Conservation (phyloP, 2,113 vertebrate genomes). For the Aphelocoma coerulescens region DNA sequence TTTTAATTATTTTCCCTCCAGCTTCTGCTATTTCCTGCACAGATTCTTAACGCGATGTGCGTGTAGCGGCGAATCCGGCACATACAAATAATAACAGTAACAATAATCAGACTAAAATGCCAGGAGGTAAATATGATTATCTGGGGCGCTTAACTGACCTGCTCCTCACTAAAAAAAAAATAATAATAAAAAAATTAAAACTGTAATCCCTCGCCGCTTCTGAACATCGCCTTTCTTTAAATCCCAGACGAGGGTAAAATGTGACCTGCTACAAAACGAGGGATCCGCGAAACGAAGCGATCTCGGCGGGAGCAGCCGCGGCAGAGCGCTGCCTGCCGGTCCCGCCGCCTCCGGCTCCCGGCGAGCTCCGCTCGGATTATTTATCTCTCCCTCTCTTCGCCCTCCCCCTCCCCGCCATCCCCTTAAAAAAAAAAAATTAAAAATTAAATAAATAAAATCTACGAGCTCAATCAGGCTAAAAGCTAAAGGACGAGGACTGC, state of each 20-base stretch:
- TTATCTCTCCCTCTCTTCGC: background rate
- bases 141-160: background rate
- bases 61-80: background rate
- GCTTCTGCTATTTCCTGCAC: background rate
- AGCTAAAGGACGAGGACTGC: background rate
- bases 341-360: background rate
- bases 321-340: background rate
- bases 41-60: background rate
- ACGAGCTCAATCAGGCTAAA: conserved; percentile 19
- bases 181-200: background rate
- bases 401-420: background rate
- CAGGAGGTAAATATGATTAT: background rate
- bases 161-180: background rate
- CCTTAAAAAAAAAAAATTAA: background rate
- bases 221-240: background rate
- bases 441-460: background rate
- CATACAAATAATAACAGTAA: background rate
- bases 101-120: background rate
- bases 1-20: background rate
- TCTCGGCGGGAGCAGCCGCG: background rate
- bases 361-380: conserved; percentile 10
- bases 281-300: background rate
- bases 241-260: background rate
- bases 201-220: background rate
- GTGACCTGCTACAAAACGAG: background rate